phyloP scores from a whole-genome alignment of 1,140 invertebrate genomes.

The Zaprionus kolodkinae region DNA sequence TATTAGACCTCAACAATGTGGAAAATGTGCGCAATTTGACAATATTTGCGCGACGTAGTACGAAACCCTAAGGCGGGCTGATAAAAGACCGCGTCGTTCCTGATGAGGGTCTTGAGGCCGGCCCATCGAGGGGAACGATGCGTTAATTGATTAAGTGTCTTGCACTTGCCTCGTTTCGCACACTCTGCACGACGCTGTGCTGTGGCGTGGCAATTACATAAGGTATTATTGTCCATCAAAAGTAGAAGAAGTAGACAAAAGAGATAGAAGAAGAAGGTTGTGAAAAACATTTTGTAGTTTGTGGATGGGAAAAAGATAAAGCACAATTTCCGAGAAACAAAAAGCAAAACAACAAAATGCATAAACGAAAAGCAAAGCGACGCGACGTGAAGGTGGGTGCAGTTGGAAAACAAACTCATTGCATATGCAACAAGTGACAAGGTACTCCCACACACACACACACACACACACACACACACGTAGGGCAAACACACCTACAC shows the following conservation, averaged over 20 bases:
- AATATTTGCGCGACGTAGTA: neutral
- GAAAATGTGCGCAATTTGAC: neutral
- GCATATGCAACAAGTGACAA: conserved; percentile 5
- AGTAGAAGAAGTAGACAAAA: neutral
- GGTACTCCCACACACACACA: neutral
- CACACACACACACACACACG: neutral
- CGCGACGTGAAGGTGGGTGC: neutral
- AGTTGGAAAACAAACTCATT: conserved; percentile 2
- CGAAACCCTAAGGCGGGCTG: neutral
- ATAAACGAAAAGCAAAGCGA: neutral
- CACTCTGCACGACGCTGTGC: neutral
- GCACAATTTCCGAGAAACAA: conserved; percentile 10
- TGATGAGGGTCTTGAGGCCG: neutral
- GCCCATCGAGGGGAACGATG: neutral
- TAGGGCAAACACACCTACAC: neutral
- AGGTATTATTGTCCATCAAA: conserved; percentile 1
- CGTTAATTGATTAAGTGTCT: conserved; percentile 8
- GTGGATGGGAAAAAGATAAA: conserved; percentile 8
- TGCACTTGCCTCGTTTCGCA: conserved; percentile 5
- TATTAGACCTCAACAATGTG: neutral
- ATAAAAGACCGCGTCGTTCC: neutral
- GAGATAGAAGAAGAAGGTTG: neutral
- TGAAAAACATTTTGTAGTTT: conserved; percentile 8
- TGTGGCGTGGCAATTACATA: neutral
- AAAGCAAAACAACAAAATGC: conserved; percentile 8